Base-by-base conservation (phyloP, 2,888 invertebrate genomes). In the Epiperipatus broadwayi region DNA sequence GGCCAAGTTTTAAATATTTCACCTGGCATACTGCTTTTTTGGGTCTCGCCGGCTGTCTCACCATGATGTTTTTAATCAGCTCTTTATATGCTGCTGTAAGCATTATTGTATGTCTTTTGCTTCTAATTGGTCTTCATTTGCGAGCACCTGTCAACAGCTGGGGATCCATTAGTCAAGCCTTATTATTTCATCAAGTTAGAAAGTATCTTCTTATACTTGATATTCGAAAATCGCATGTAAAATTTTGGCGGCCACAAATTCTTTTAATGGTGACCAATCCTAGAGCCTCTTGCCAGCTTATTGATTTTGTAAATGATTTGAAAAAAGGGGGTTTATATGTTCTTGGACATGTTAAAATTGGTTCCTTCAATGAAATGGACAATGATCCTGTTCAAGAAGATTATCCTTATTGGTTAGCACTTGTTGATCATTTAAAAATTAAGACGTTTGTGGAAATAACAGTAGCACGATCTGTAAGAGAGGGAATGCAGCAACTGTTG, bases 241-340 rank as follows among this genome's bases (percentile, higher is more conserved):
- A 95, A 64, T 97, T 89, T 63, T 97, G 97, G 97, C 67, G 95
- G 2, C 95, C 95, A 0, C 95, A 97, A 66, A 79, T 97, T 64
- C 61, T 97, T 39, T 65, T 97, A 2, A 67, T 97, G 60, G 78
- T 97, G 1, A 73, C 84, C 1, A 84, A 85, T 41, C 95, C 95
- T 1, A 66, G 91, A 7, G 78, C 84, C 5, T 70, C 77, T 8
- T 81, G 84, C 52, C 85, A 91, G 0, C 67, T 95, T 30, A 87
- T 97, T 25, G 80, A 87, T 61, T 97, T 97, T 59, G 83, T 91
- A 10, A 97, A 99, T 52, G 95, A 93, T 54, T 69, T 97, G 55
- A 97, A 99, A 55, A 97, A 97, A 56, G 79, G 80, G 27, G 79
- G 81, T 2, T 65, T 87, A 2, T 87, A 81, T 52, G 78, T 87